A percentile compares a stretch with the other conserved stretches of the same genome.
These are phyloP conservation scores for Mesoligia furuncula DNA, from an alignment of 2,888 invertebrate genomes.

Conservation along the genomic window DNA sequence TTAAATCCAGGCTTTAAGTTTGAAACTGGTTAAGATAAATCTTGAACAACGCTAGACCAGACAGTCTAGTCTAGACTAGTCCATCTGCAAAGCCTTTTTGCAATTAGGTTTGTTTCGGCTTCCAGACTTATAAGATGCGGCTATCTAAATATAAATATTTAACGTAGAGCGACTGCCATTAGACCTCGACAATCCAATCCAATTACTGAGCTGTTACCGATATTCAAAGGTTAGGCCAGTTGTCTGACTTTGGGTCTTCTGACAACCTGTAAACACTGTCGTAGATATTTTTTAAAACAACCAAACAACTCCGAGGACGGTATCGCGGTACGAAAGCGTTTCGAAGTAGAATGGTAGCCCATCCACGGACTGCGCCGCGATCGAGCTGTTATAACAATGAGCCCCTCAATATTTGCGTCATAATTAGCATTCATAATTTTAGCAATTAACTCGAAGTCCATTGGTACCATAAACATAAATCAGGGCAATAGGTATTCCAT, in stretches of 20 bases:
- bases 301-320: neutral
- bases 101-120: neutral
- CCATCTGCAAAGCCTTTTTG: neutral
- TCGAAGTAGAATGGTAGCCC: neutral
- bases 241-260: conserved; percentile 19
- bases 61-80: too few species aligned
- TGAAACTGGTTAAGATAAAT: neutral
- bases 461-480: neutral
- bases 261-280: neutral
- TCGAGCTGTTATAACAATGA: neutral
- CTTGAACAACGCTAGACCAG: neutral
- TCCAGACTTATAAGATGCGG: neutral
- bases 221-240: neutral
- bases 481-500: neutral
- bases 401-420: neutral
- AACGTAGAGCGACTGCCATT: neutral
- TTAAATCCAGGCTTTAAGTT: neutral
- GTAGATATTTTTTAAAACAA: neutral
- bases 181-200: conserved; percentile 8
- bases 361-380: neutral
- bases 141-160: neutral
- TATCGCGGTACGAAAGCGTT: too few species aligned
- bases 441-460: neutral
- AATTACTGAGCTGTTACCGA: conserved; percentile 18
- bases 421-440: conserved; percentile 4